phyloP scores from a whole-genome alignment of 37 sponge, comb jelly and placozoan species.

The Halichondria panicea region DNA sequence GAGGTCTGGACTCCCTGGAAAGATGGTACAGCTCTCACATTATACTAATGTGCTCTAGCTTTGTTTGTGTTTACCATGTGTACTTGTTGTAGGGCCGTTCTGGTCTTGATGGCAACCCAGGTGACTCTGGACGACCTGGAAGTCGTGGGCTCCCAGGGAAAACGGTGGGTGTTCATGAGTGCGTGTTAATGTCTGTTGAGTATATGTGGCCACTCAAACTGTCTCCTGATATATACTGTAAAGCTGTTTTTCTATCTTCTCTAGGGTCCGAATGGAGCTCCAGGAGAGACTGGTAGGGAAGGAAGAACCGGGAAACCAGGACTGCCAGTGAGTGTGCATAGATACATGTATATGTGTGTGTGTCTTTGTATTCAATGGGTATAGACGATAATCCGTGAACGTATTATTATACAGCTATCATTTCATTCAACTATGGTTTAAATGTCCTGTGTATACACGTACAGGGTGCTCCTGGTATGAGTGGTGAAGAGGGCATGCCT shows the following conservation, averaged over 20 bases:
- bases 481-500: neutral
- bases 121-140: slow-evolving; percentile 5
- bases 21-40: too few relatives aligned
- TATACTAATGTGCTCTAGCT: too few relatives aligned
- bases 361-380: neutral
- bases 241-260: neutral
- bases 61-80: too few relatives aligned
- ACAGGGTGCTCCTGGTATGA: slow-evolving; percentile 8
- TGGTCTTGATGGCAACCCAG: neutral
- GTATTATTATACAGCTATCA: too few relatives aligned
- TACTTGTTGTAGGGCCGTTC: neutral
- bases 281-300: neutral
- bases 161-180: neutral
- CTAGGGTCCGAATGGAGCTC: slow-evolving; percentile 1
- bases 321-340: neutral
- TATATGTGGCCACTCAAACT: neutral
- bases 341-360: neutral
- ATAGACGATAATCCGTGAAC: too few relatives aligned
- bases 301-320: slow-evolving; percentile 34
- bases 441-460: too few relatives aligned
- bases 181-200: neutral
- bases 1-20: neutral
- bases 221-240: neutral
- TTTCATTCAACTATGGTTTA: too few relatives aligned
- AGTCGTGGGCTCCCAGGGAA: neutral